Evolutionary conservation across 2,888 invertebrate genomes (phyloP).

Genomic region (Diarsia brunnea): DNA sequence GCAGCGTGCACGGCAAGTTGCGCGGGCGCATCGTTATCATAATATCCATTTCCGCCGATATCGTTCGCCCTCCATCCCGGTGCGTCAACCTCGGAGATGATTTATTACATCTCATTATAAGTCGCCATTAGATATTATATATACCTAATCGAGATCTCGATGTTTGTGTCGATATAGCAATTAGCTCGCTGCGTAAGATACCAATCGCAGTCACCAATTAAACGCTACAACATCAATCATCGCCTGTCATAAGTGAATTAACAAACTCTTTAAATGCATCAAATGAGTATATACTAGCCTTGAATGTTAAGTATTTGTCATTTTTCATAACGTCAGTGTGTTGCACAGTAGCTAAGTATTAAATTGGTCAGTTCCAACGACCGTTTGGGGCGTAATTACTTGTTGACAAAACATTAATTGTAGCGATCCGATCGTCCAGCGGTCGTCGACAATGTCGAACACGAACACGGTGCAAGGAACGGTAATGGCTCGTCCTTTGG

Average conservation of each 20-base stretch:
- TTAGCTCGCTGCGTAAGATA: conserved; percentile 67
- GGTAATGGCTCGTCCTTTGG: conserved; percentile 25
- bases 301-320: conserved; percentile 62
- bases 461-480: conserved; percentile 28
- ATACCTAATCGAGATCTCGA: conserved; percentile 73
- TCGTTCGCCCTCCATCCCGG: conserved; percentile 70
- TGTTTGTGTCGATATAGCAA: conserved; percentile 67
- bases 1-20: conserved; percentile 60
- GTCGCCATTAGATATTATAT: conserved; percentile 72
- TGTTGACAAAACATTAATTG: conserved; percentile 71
- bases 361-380: conserved; percentile 55
- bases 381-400: conserved; percentile 64
- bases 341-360: conserved; percentile 51
- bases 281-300: conserved; percentile 68
- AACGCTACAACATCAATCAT: conserved; percentile 76
- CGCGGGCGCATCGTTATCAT: conserved; percentile 79
- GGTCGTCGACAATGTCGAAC: conserved; percentile 64
- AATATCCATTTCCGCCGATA: conserved; percentile 83
- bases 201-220: conserved; percentile 74
- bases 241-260: conserved; percentile 69
- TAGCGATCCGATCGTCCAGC: conserved; percentile 65
- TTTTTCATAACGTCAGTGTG: conserved; percentile 62
- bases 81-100: conserved; percentile 75
- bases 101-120: conserved; percentile 80
- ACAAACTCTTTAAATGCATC: conserved; percentile 60